phyloP scores from a whole-genome alignment of 2,797 vertebrate genomes.

The Rallus crepitans region DNA sequence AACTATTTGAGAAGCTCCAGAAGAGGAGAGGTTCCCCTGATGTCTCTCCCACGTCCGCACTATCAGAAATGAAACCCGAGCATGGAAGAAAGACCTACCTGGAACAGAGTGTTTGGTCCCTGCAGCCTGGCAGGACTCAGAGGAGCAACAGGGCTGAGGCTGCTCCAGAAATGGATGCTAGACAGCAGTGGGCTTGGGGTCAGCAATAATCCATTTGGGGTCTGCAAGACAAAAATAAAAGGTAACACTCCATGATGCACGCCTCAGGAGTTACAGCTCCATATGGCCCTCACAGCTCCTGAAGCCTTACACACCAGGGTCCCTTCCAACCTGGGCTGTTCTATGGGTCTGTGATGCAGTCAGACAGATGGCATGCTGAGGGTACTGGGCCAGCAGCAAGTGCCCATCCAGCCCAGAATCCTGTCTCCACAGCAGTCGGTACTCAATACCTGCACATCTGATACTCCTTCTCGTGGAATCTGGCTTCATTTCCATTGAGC shows the following conservation, averaged over 20 bases:
- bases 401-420: not conserved
- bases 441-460: not conserved
- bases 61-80: not conserved
- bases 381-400: not conserved
- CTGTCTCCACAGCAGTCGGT: not conserved
- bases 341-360: not conserved
- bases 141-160: conserved; percentile 93
- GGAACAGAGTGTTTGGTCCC: conserved; percentile 91
- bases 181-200: conserved; percentile 93
- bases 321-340: too few relatives aligned
- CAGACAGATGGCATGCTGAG: accelerated
- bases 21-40: not conserved
- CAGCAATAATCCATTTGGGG: conserved; percentile 92
- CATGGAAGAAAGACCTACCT: conserved; percentile 82
- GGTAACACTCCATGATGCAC: not conserved
- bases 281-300: not conserved
- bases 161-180: conserved; percentile 97
- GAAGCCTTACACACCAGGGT: not conserved
- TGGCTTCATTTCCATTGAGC: not conserved
- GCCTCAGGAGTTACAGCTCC: not conserved
- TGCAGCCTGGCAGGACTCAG: conserved; percentile 94
- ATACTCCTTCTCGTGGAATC: not conserved
- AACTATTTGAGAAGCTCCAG: not conserved
- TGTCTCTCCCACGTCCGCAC: not conserved
- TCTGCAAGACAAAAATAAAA: conserved; percentile 80